Evolutionary conservation across 2,797 vertebrate genomes (phyloP).

Genomic region (Peromyscus eremicus): DNA sequence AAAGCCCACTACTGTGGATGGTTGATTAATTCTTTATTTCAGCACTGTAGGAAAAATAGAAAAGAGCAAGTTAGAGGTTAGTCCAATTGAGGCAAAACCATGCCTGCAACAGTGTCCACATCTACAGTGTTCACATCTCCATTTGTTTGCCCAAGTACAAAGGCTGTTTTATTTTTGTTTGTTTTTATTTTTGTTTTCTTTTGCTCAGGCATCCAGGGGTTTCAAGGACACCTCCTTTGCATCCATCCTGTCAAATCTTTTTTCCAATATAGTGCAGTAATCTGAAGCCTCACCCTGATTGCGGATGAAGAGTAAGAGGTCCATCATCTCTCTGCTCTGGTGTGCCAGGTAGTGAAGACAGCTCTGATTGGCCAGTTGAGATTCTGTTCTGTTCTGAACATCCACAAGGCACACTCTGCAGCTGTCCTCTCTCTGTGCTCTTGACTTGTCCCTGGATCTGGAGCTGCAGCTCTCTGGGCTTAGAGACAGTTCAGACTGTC

Average conservation of each 20-base stretch:
- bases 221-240: neutral
- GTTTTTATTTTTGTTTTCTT: neutral
- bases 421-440: neutral
- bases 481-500: neutral
- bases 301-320: neutral
- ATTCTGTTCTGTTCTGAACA: neutral
- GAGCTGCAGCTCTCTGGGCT: neutral
- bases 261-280: neutral
- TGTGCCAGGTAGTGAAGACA: neutral
- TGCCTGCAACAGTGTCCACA: neutral
- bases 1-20: neutral
- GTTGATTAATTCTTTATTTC: neutral
- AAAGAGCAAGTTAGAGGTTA: neutral
- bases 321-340: too few species aligned
- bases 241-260: neutral
- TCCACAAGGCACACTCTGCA: fast-evolving
- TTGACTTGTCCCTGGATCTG: neutral
- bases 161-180: neutral
- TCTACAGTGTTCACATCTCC: neutral
- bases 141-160: neutral
- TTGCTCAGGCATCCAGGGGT: neutral
- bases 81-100: neutral
- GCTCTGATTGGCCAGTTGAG: neutral
- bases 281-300: neutral
- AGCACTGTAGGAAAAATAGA: neutral